Evolutionary conservation across 2,888 invertebrate species (phyloP), one percentile per base, ranked within the genome.

Genomic region (Hirtodrosophila alboralis): DNA sequence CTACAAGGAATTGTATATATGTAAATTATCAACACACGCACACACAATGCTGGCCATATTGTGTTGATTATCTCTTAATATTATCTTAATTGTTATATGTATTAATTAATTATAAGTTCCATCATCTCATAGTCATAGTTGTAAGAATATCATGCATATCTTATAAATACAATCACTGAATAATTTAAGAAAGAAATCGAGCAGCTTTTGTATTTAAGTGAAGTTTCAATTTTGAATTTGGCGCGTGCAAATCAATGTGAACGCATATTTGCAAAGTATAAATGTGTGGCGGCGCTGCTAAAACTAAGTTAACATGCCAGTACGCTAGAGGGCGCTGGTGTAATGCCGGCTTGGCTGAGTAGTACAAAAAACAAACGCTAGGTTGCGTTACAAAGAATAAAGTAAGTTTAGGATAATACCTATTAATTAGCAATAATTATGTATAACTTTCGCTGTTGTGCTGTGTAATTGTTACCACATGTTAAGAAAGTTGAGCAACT

Each of bases 41-140:
- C 30, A 44, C 13, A 40, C 72, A 65, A 75, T 61, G 59, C 60
- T 66, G 60, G 62, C 80, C 73, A 43, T 38, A n/a, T 31, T 64
- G 54, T 51, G 52, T 53, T 59, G 65, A 41, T 48, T 64, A 54
- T 65, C 41, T 77, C 48, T 41, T 41, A 59, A 54, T 62, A 58
- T 74, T 63, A 73, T 54, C 63, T 69, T 65, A 60, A 68, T 68
- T 68, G 61, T 84, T 74, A 61, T 66, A 59, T 58, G 41, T 74
- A 52, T 84, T 80, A 56, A 48, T 51, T 75, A 72, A 26, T 53
- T 70, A 5, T 81, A 76, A 84, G 75, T 34, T 31, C 30, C 51
- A 63, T 84, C 78, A 86, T 81, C 81, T 81, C 86, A 84, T 81
- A 81, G 66, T 81, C 86, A 84, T 81, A 81, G 66, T 49, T 84